Evolutionary conservation across 2,797 vertebrate species (phyloP).

Genomic region (Leucoraja ocellata): DNA sequence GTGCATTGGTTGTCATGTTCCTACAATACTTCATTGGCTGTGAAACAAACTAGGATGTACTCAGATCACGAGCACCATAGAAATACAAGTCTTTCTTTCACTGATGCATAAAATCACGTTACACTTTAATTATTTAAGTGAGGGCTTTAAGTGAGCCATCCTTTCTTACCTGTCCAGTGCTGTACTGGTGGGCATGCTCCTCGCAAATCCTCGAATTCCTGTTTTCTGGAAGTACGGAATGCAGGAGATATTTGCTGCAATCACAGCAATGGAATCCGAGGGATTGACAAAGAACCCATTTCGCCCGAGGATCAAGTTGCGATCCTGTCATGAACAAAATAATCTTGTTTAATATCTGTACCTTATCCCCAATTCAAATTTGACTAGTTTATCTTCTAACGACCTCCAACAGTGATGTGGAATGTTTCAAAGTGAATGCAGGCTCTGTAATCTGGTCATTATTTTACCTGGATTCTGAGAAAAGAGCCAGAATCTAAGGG

Average conservation of each 20-base stretch:
- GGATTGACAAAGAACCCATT: constrained; percentile 94
- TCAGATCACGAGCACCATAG: background rate
- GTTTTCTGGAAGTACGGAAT: constrained; percentile 89
- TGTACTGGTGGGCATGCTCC: constrained; percentile 91
- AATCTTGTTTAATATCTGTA: background rate
- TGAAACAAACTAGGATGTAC: background rate
- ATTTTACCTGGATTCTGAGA: background rate
- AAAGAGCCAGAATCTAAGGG: background rate
- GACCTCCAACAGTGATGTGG: background rate
- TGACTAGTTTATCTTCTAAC: too few species aligned
- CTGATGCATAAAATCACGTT: background rate
- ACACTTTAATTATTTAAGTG: background rate
- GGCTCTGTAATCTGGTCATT: background rate
- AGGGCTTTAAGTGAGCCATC: background rate
- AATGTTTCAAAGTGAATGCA: background rate
- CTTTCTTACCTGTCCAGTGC: constrained; percentile 81
- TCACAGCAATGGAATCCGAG: constrained; percentile 88
- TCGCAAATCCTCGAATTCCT: constrained; percentile 83
- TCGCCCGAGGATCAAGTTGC: constrained; percentile 94
- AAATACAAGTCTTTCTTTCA: background rate
- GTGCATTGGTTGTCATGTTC: background rate
- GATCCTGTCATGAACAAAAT: constrained; percentile 65
- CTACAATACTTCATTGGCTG: background rate
- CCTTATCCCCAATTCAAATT: background rate
- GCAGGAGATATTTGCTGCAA: constrained; percentile 86